Conservation (phyloP, 2,797 vertebrate species). For the Schizopygopsis malacanthus region DNA sequence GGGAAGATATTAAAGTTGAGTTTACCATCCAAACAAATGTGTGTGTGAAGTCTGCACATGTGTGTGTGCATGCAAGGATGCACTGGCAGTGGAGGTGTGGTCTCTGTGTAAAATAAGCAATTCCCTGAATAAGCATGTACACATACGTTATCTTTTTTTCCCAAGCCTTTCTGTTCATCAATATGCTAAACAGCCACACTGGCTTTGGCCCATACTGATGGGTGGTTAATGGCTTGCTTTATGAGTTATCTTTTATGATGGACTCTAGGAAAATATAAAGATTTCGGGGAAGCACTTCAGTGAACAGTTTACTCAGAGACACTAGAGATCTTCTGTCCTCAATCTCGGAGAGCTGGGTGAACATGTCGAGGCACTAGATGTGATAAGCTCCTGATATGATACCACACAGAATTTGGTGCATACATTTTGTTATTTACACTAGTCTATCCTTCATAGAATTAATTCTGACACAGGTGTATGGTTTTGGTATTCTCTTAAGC, state of each 20-base stretch:
- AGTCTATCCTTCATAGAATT: not conserved
- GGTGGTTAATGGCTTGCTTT: conserved; percentile 74
- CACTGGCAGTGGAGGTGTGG: conserved; percentile 42
- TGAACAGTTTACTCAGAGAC: conserved; percentile 47
- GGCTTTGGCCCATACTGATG: conserved; percentile 69
- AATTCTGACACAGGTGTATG: not conserved
- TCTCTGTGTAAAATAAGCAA: conserved; percentile 12
- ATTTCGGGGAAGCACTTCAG: conserved; percentile 50
- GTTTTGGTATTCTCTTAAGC: not conserved
- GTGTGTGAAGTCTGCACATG: not conserved
- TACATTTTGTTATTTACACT: not conserved
- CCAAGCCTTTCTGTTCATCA: conserved; percentile 63
- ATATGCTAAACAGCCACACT: conserved; percentile 72
- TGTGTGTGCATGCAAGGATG: conserved; percentile 7
- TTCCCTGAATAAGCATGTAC: conserved; percentile 18
- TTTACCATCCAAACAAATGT: conserved; percentile 30
- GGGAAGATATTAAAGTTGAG: conserved; percentile 34
- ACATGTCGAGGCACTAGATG: conserved; percentile 11
- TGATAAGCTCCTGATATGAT: not conserved
- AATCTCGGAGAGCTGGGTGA: not conserved
- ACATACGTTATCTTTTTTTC: conserved; percentile 36
- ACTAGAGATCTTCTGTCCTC: conserved; percentile 19
- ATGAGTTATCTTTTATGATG: conserved; percentile 68
- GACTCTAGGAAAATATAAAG: conserved; percentile 43
- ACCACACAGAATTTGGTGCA: not conserved